These are phyloP conservation scores for Laothoe populi DNA, from an alignment of 2,888 invertebrate species.

Conservation along the genomic window DNA sequence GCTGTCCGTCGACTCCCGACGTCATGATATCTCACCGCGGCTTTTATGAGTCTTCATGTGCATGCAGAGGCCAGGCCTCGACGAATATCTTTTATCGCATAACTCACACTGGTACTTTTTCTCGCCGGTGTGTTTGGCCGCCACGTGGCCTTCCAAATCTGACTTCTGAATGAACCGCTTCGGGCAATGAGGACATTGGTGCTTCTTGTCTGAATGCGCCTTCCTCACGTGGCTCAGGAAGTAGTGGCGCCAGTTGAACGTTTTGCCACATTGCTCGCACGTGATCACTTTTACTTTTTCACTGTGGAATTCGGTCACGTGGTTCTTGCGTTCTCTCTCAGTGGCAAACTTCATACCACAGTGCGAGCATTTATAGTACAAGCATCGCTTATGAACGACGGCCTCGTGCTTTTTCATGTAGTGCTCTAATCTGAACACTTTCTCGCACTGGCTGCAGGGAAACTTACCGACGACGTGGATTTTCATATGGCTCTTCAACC, in stretches of 20 bases:
- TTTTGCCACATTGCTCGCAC: slow-evolving; percentile 69
- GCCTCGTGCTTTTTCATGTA: slow-evolving; percentile 59
- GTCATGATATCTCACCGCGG: neutral
- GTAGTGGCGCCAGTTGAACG: slow-evolving; percentile 70
- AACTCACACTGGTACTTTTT: slow-evolving; percentile 46
- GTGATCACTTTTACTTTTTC: slow-evolving; percentile 50
- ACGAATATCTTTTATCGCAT: slow-evolving; percentile 50
- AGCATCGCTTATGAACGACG: slow-evolving; percentile 47
- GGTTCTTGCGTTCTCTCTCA: slow-evolving; percentile 49
- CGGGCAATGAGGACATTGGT: slow-evolving; percentile 45
- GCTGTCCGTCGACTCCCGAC: neutral
- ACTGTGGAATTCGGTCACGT: slow-evolving; percentile 51
- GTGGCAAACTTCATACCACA: slow-evolving; percentile 53
- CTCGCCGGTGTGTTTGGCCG: slow-evolving; percentile 39
- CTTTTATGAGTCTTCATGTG: slow-evolving; percentile 44
- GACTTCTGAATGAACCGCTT: slow-evolving; percentile 43
- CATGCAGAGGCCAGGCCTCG: slow-evolving; percentile 41
- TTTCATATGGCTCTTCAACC: slow-evolving; percentile 64
- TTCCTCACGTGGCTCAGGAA: slow-evolving; percentile 68
- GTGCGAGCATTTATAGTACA: slow-evolving; percentile 53
- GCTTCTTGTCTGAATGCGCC: slow-evolving; percentile 50
- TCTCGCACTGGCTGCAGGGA: slow-evolving; percentile 71
- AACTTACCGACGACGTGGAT: slow-evolving; percentile 70
- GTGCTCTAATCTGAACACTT: slow-evolving; percentile 65
- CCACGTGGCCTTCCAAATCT: slow-evolving; percentile 46